A percentile compares a stretch with the other conserved stretches of the same genome.
These are phyloP conservation scores for Channa striata DNA, from an alignment of 2,797 vertebrate genomes.

Conservation along the genomic window DNA sequence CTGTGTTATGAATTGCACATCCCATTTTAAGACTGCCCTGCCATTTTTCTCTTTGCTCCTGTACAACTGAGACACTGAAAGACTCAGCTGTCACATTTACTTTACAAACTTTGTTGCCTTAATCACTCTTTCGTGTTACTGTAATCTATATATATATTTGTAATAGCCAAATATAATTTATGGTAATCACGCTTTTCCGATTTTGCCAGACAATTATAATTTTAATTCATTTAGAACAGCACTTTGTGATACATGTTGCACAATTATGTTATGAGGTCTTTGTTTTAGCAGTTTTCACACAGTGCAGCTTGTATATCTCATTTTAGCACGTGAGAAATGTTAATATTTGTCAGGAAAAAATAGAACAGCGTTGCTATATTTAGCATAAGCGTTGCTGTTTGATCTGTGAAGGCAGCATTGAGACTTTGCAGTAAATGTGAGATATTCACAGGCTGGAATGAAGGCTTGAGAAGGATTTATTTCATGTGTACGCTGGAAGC, in stretches of 20 bases:
- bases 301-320: conserved; percentile 33
- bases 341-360: conserved; percentile 46
- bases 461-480: conserved; percentile 15
- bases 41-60: conserved; percentile 32
- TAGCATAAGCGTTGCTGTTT: conserved; percentile 50
- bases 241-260: conserved; percentile 11
- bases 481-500: conserved; percentile 4
- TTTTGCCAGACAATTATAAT: conserved; percentile 7
- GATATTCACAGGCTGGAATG: conserved; percentile 22
- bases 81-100: conserved; percentile 31
- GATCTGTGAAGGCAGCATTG: conserved; percentile 33
- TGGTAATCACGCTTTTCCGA: conserved; percentile 21
- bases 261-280: conserved; percentile 21
- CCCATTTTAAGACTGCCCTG: conserved; percentile 8
- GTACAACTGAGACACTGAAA: conserved; percentile 8
- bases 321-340: conserved; percentile 38
- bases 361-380: conserved; percentile 45
- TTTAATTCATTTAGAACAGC: conserved; percentile 24
- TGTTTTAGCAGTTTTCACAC: conserved; percentile 21
- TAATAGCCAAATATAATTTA: conserved; percentile 19
- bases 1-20: neutral
- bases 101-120: conserved; percentile 65
- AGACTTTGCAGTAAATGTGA: conserved; percentile 46
- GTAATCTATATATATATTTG: conserved; percentile 37
- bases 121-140: conserved; percentile 47